Evolutionary conservation across 2,888 invertebrate genomes (phyloP).

Genomic region (Drosophila fungiperda): DNA sequence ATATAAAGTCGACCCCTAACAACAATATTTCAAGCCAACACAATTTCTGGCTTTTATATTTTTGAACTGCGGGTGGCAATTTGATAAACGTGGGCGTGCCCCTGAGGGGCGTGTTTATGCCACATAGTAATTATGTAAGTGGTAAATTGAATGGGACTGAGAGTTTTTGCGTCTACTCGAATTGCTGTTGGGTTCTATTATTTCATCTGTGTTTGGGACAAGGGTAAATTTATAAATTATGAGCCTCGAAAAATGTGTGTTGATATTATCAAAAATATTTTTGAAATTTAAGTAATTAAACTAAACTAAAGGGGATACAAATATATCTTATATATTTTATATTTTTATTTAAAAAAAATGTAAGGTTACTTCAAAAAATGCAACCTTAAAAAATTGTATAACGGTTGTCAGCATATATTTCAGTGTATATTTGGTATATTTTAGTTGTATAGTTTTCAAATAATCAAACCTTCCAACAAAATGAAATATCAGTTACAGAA

Average conservation of each 20-base stretch:
- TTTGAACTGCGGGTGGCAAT: conserved; percentile 45
- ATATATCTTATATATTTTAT: no score
- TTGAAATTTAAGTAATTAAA: background rate
- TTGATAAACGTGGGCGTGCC: conserved; percentile 57
- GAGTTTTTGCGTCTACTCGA: conserved; percentile 14
- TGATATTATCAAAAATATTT: background rate
- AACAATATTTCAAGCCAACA: conserved; percentile 63
- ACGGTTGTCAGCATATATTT: background rate
- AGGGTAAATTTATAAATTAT: background rate
- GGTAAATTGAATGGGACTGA: conserved; percentile 43
- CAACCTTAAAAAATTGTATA: background rate
- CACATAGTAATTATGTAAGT: conserved; percentile 60
- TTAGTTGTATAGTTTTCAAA: background rate
- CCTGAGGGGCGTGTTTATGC: conserved; percentile 28
- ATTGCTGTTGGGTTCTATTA: background rate
- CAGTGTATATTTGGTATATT: background rate
- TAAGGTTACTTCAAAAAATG: background rate
- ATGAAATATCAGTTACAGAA: background rate
- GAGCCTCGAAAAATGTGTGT: background rate
- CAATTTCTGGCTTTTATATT: conserved; percentile 50
- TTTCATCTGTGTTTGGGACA: background rate
- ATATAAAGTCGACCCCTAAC: conserved; percentile 57
- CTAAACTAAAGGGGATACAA: background rate
- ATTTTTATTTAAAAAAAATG: background rate
- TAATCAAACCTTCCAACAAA: background rate